phyloP scores from a whole-genome alignment of 1,140 invertebrate species.

The Platorchestia sp. region DNA sequence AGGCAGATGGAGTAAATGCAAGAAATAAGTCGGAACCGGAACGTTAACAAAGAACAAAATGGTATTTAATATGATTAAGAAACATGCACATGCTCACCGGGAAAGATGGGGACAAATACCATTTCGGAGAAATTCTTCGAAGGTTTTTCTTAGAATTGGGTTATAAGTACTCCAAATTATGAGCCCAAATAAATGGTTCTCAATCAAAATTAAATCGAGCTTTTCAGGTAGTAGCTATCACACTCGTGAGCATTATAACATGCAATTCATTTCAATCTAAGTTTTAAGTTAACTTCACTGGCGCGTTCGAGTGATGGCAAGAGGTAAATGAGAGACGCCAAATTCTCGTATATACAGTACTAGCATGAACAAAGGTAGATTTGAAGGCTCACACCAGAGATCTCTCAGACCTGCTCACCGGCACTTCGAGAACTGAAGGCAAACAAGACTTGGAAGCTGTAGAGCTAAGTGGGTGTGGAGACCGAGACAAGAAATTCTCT shows the following conservation, averaged over 20 bases:
- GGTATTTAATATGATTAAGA: neutral
- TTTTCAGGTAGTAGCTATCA: neutral
- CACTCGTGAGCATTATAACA: neutral
- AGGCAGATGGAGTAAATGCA: neutral
- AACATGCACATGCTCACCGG: neutral
- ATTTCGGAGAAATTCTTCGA: neutral
- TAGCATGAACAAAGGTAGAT: neutral
- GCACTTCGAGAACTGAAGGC: neutral
- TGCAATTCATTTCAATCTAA: neutral
- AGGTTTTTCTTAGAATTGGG: neutral
- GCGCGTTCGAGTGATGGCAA: neutral
- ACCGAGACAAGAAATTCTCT: neutral
- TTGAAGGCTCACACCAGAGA: neutral
- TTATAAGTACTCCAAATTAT: neutral
- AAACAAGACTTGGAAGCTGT: neutral
- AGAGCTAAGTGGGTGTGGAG: neutral
- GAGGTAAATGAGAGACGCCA: neutral
- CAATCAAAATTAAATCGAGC: neutral
- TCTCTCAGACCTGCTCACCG: neutral
- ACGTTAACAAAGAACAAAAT: neutral
- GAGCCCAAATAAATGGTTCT: neutral
- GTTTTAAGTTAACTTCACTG: neutral
- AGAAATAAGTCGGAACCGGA: neutral
- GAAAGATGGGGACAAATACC: neutral
- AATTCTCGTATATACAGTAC: neutral